A percentile compares a stretch with the other conserved stretches of the same genome.
These are phyloP conservation scores for Pogonocherus hispidulus DNA, from an alignment of 2,888 invertebrate genomes.

Conservation along the genomic window DNA sequence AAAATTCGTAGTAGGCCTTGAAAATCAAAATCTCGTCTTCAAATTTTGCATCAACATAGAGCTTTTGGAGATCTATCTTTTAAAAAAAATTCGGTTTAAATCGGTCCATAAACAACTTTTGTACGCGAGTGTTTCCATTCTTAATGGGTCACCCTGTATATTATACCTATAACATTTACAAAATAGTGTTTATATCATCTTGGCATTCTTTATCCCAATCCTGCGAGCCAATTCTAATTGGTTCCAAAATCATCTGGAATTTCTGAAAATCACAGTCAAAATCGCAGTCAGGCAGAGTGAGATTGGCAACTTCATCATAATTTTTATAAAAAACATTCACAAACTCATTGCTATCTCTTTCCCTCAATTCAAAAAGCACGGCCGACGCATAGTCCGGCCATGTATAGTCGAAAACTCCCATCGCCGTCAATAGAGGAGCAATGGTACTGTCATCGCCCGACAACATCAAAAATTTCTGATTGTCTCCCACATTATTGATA, in stretches of 20 bases:
- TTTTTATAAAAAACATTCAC: conserved; percentile 42
- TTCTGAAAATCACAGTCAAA: conserved; percentile 33
- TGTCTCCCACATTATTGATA: background rate
- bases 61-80: no score
- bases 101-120: no score
- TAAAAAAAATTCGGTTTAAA: no score
- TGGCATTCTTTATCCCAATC: conserved; percentile 40
- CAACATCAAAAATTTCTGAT: conserved; percentile 76
- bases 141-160: no score
- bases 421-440: conserved; percentile 76
- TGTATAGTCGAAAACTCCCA: conserved; percentile 76
- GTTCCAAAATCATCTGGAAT: conserved; percentile 32
- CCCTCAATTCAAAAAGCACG: conserved; percentile 77
- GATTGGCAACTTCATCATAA: conserved; percentile 7
- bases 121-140: no score
- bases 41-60: no score
- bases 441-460: conserved; percentile 85
- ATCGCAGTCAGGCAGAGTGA: conserved; percentile 29
- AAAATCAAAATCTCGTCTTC: no score
- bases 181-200: background rate
- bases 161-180: no score
- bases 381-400: conserved; percentile 77
- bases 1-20: no score
- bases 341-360: conserved; percentile 38
- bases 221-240: conserved; percentile 17